A percentile compares a stretch with the other conserved stretches of the same genome.
phyloP scores from a whole-genome alignment of 2,888 invertebrate genomes.

The Phyto melanocephala region DNA sequence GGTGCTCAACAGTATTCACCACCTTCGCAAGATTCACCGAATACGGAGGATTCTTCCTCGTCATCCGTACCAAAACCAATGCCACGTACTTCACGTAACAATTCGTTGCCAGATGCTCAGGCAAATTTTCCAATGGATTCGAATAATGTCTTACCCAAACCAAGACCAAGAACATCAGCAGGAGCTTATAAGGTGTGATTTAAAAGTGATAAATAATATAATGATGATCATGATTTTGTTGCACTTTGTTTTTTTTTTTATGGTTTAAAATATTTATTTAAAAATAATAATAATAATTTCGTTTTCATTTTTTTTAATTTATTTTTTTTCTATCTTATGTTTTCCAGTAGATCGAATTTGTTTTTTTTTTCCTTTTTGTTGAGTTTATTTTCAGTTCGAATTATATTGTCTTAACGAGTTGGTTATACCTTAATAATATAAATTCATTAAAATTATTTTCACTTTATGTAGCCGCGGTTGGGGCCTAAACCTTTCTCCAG shows the following conservation, averaged over 20 bases:
- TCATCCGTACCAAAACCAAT: slow-evolving; percentile 87
- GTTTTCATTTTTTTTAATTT: background rate
- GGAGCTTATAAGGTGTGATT: slow-evolving; percentile 88
- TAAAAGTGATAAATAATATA: background rate
- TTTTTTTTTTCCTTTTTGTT: background rate
- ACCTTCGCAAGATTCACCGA: slow-evolving; percentile 75
- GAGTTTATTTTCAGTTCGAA: background rate
- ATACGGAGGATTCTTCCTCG: slow-evolving; percentile 75
- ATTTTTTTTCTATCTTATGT: background rate
- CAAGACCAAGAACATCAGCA: slow-evolving; percentile 86
- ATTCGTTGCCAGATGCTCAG: slow-evolving; percentile 85
- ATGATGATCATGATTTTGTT: slow-evolving; percentile 25
- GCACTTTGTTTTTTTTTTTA: background rate
- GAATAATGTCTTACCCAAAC: slow-evolving; percentile 74
- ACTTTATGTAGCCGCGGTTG: slow-evolving; percentile 84
- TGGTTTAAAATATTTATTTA: no score
- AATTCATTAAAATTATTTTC: slow-evolving; percentile 33
- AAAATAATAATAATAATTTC: background rate
- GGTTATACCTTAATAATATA: no score
- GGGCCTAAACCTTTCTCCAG: slow-evolving; percentile 93
- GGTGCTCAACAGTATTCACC: slow-evolving; percentile 73
- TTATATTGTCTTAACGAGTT: background rate
- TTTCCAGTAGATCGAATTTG: background rate
- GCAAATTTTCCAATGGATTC: slow-evolving; percentile 76
- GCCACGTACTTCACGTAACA: slow-evolving; percentile 86